Base-by-base conservation (phyloP, 2,113 vertebrate species). In the Oceanites oceanicus region DNA sequence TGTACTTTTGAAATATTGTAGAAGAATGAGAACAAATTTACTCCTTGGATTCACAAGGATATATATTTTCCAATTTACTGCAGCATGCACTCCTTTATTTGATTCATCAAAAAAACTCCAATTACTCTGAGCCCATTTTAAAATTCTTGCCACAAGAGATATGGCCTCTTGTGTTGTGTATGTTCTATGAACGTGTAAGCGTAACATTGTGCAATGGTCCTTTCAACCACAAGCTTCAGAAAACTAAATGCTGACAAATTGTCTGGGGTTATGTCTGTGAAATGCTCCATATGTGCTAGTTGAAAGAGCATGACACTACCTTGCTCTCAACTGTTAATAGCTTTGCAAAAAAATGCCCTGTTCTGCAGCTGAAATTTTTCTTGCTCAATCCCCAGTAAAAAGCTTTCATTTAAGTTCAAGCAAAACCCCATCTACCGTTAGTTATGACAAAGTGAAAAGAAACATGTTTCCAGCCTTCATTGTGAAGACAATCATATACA, bases 191-290 rank as follows among this genome's bases (percentile, higher is more conserved):
- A 73, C 15, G 26, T 22, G 11, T 61, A 55, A 63, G 11, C 29
- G 52, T 38, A 86, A 66, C 3, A 2, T 6, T 66, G 38, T 52
- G 20, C 79, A 74, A 74, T 3, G 6, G 44, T 78, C 75, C 59
- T 84, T 93, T 91, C 73, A 79, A 13, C 22, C 1, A 1, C 47
- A 76, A 89, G 45, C 44, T 75, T 61, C 80, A 70, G 53, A 75
- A 92, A 94, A 65, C 22, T 45, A 89, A 87, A 94, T 59, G 34
- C 74, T 86, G 81, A 92, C 65, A 92, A 82, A 95, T 19, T 86
- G 77, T 61, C 49, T 27, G 27, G 36, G 32, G 13, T 89, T 56
- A 11, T 8, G 10, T 17, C 77, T 89, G 27, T 79, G 78, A 94
- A 94, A 92, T 22, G 49, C 22, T 91, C 70, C 18, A 3, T 73